phyloP scores from a whole-genome alignment of 1,140 invertebrate genomes.

The Magallana gigas region DNA sequence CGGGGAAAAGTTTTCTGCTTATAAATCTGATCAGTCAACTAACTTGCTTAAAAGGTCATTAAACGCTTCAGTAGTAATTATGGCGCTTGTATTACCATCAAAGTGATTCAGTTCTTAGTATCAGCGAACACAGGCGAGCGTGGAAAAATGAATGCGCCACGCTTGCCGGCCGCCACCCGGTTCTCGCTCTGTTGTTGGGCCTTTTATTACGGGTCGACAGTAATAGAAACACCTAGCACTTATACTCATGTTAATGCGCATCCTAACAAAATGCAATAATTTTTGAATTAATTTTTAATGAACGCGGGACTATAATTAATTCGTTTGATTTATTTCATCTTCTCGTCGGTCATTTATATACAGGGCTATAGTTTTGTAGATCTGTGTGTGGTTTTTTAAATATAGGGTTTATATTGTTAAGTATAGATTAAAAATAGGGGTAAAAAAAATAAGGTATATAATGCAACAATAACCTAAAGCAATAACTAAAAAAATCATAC shows the following conservation, averaged over 20 bases:
- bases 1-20: neutral
- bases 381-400: too few relatives aligned
- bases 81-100: constrained; percentile 10
- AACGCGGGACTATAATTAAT: neutral
- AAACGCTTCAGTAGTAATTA: neutral
- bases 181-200: neutral
- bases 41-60: constrained; percentile 18
- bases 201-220: neutral
- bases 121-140: constrained; percentile 8
- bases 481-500: too few relatives aligned
- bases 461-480: too few relatives aligned
- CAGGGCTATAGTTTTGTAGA: too few relatives aligned
- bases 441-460: too few relatives aligned
- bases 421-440: too few relatives aligned
- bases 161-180: constrained; percentile 4
- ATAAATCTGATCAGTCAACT: neutral
- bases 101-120: constrained; percentile 16
- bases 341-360: too few relatives aligned
- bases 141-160: neutral
- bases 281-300: neutral
- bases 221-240: neutral
- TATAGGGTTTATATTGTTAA: too few relatives aligned
- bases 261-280: neutral
- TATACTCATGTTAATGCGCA: neutral
- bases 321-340: neutral